A percentile compares a stretch with the other conserved stretches of the same genome.
phyloP scores from a whole-genome alignment of 37 sponge, comb jelly and placozoan species.

The Spongilla lacustris region DNA sequence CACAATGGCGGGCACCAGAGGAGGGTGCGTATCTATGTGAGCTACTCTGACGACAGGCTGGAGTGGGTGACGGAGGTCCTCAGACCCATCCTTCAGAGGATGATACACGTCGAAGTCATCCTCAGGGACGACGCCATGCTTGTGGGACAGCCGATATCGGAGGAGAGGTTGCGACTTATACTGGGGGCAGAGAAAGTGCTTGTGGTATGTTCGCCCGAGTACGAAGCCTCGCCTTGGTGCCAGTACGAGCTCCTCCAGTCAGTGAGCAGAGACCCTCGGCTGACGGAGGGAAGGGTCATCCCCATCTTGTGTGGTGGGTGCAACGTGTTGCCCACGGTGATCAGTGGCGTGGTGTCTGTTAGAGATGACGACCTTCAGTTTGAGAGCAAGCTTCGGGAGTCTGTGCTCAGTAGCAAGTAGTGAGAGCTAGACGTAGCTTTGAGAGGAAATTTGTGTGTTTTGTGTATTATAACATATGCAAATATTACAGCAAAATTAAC shows the following conservation, averaged over 20 bases:
- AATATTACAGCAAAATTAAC: too few relatives aligned
- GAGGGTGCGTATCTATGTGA: constrained; percentile 25
- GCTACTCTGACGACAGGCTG: constrained; percentile 22
- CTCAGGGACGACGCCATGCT: constrained; percentile 34
- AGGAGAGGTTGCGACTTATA: constrained; percentile 29
- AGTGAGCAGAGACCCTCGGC: constrained; percentile 11
- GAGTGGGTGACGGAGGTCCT: constrained; percentile 21
- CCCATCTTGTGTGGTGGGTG: constrained; percentile 31
- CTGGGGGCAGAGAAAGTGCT: constrained; percentile 40
- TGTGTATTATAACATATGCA: too few relatives aligned
- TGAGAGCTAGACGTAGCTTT: too few relatives aligned
- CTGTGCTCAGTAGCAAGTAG: too few relatives aligned
- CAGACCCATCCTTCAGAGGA: constrained; percentile 16
- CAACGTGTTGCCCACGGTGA: neutral
- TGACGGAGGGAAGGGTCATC: constrained; percentile 20
- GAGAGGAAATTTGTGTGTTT: too few relatives aligned
- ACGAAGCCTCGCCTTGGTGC: constrained; percentile 28
- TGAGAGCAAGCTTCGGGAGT: neutral
- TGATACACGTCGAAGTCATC: neutral
- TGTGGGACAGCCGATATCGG: constrained; percentile 20
- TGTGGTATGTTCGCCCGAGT: constrained; percentile 27
- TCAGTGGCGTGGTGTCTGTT: constrained; percentile 16
- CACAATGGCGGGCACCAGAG: neutral
- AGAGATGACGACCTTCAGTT: constrained; percentile 7
- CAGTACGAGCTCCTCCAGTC: constrained; percentile 40